Conservation (phyloP, 2,113 vertebrate genomes). For the Phycodurus eques region DNA sequence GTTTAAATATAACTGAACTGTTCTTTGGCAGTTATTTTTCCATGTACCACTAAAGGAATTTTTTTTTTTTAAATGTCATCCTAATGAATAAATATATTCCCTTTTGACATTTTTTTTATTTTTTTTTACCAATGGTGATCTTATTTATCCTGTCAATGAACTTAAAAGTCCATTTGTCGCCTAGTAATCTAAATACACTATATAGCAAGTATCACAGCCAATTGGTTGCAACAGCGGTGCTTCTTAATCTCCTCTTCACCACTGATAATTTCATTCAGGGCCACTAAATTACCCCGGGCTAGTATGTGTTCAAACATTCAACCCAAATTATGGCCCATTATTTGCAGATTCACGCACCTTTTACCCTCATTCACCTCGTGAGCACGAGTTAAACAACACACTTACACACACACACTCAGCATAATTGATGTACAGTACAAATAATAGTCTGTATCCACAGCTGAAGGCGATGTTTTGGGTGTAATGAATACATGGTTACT, state of each 20-base stretch:
- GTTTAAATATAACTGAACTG: no score
- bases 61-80: no score
- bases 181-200: neutral
- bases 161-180: constrained; percentile 1
- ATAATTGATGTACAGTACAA: constrained; percentile 45
- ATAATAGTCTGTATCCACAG: constrained; percentile 33
- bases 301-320: constrained; percentile 43
- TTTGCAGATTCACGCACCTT: constrained; percentile 40
- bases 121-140: neutral
- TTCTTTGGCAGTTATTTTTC: no score
- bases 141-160: neutral
- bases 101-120: neutral
- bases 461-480: constrained; percentile 39
- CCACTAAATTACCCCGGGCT: constrained; percentile 60
- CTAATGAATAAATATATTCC: no score
- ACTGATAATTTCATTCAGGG: constrained; percentile 66
- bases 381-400: constrained; percentile 8
- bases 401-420: constrained; percentile 2
- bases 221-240: constrained; percentile 50
- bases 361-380: constrained; percentile 14
- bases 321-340: constrained; percentile 59
- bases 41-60: no score
- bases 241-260: constrained; percentile 60
- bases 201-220: constrained; percentile 35
- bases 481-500: constrained; percentile 55